These are phyloP conservation scores for Drosophila borealis DNA, from an alignment of 2,888 invertebrate species.

Conservation along the genomic window DNA sequence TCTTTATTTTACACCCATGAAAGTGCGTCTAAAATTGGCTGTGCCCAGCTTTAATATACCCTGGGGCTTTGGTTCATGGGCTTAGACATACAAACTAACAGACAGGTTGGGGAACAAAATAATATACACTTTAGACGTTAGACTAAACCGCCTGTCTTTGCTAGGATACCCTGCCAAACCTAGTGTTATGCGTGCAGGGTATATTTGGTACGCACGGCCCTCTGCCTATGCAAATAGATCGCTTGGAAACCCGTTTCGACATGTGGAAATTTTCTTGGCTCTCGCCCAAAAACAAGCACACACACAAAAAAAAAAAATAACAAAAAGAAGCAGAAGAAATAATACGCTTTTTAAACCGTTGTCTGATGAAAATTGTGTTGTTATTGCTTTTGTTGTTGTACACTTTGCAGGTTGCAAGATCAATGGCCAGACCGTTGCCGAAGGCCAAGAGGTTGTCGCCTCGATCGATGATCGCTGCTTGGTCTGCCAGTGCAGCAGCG, in stretches of 20 bases:
- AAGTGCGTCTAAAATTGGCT: too few relatives aligned
- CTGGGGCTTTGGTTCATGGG: too few relatives aligned
- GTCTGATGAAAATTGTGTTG: constrained; percentile 51
- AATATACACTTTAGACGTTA: too few relatives aligned
- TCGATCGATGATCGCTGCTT: constrained; percentile 94
- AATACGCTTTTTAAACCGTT: constrained; percentile 54
- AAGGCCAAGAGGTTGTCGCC: constrained; percentile 91
- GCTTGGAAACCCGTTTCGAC: constrained; percentile 72
- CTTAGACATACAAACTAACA: too few relatives aligned
- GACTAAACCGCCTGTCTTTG: too few relatives aligned
- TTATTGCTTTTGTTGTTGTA: constrained; percentile 26
- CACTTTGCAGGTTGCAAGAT: constrained; percentile 90
- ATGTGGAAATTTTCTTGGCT: constrained; percentile 77
- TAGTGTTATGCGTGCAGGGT: constrained; percentile 27
- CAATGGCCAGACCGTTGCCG: constrained; percentile 92
- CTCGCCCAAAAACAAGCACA: constrained; percentile 51
- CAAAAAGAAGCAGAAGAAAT: constrained; percentile 29
- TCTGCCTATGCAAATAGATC: constrained; percentile 72
- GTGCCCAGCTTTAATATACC: too few relatives aligned
- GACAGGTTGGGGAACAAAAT: too few relatives aligned
- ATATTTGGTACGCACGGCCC: constrained; percentile 48
- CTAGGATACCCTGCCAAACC: not conserved
- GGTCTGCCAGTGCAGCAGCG: constrained; percentile 92
- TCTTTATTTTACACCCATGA: too few relatives aligned
- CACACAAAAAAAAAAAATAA: constrained; percentile 10